A percentile compares a stretch with the other conserved stretches of the same genome.
These are phyloP conservation scores for Anolis apletophallus DNA, from an alignment of 2,797 vertebrate genomes.

Conservation along the genomic window DNA sequence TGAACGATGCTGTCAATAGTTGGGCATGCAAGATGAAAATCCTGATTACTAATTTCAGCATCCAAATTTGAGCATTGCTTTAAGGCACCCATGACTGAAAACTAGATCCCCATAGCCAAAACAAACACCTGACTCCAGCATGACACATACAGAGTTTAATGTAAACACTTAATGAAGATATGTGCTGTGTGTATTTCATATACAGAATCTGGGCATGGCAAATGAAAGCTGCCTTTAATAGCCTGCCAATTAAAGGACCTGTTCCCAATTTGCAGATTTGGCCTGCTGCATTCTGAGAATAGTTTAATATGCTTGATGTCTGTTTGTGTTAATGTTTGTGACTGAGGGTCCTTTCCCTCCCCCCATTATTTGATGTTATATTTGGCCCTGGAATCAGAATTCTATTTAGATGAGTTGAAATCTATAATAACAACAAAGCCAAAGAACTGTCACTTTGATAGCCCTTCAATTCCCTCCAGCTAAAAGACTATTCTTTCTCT, in stretches of 20 bases:
- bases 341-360: conserved; percentile 52
- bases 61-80: conserved; percentile 34
- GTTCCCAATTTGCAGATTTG: conserved; percentile 78
- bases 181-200: conserved; percentile 51
- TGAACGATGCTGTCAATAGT: conserved; percentile 34
- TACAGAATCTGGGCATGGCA: conserved; percentile 68
- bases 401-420: conserved; percentile 66
- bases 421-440: conserved; percentile 69
- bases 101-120: conserved; percentile 51
- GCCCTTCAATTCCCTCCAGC: conserved; percentile 64
- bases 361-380: conserved; percentile 79
- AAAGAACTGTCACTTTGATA: conserved; percentile 70
- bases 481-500: background rate
- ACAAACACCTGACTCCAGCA: conserved; percentile 67
- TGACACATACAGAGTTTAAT: conserved; percentile 59
- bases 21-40: conserved; percentile 36
- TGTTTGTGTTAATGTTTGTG: conserved; percentile 77
- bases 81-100: conserved; percentile 58
- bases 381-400: conserved; percentile 73
- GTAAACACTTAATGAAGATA: conserved; percentile 68
- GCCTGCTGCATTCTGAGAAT: conserved; percentile 70
- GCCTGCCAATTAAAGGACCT: conserved; percentile 74
- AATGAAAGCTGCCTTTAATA: conserved; percentile 71
- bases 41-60: conserved; percentile 20
- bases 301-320: conserved; percentile 75